Evolutionary conservation across 2,888 invertebrate genomes (phyloP), one percentile per base, ranked within the genome.

Genomic region (Heliothis peltigera): DNA sequence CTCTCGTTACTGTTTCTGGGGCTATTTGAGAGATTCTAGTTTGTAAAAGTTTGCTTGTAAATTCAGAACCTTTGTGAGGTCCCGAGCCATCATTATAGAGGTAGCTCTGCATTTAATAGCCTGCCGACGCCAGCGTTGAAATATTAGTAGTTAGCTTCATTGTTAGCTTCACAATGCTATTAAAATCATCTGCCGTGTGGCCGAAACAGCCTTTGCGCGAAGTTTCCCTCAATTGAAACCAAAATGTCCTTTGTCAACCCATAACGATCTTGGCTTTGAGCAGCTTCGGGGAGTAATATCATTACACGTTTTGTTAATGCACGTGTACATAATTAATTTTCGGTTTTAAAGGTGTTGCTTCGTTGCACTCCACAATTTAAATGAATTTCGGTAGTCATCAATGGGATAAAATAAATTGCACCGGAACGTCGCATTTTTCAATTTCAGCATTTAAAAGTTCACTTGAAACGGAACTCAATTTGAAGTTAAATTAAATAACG

Each of bases 221-320:
- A 86, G 80, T 83, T 84, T 77, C 79, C 80, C 78, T 78, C 79
- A 83, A 84, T 84, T 81, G 80, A 81, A 80, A 74, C 77, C 77
- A 64, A 76, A 77, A 77, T 81, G 79, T 80, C 84, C 82, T 85
- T 85, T 87, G 85, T 87, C 82, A 84, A 78, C 76, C 77, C 78
- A 51, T 84, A 85, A 82, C 81, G 83, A 82, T 81, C 77, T 74
- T 76, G 80, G 66, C 63, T 79, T 83, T 80, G 70, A 81, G 78
- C 75, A 74, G 73, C 72, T 71, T 64, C 71, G 73, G 67, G 63
- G 72, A 77, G 77, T 77, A 70, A 76, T 70, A 72, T 62, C 66
- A 67, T 77, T 75, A 57, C 64, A 61, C 59, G 53, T 57, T 48
- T 51, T 76, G 51, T 51, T 66, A 65, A 25, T 62, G 52, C 63